Base-by-base conservation (phyloP, 1,140 invertebrate species). In the Latrodectus geometricus region DNA sequence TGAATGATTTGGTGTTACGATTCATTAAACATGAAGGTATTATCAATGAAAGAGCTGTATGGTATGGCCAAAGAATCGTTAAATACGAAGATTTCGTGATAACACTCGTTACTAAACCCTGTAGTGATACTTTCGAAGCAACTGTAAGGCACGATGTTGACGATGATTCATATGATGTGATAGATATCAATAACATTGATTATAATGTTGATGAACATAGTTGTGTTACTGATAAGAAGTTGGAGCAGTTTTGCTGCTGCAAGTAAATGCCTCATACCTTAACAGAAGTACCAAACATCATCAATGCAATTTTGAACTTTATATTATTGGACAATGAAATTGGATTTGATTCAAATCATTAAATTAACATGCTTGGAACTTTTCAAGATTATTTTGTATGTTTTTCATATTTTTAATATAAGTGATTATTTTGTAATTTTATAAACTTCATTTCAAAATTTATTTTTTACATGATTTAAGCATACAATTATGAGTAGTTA, bases 121-220 rank as follows among this genome's bases (percentile, higher is more conserved):
- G 95, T 7, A 90, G 93, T 21, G 95, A 93, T 0, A 90, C 95
- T 17, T 96, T 96, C 88, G 95, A 96, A 90, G 94, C 93, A 0
- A 95, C 95, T 0, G 91, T 96, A n/a, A 65, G 68, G 21, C 65
- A 69, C n/a, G 0, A 91, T 93, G 92, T 93, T 0, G 90, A 90
- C 8, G 92, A 92, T 11, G 93, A 94, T 48, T 91, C 89, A 54
- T 95, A 95, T 88, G 91, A 91, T 5, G 92, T 96, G 1, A 94
- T 94, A 90, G 92, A 94, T 50, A 94, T 96, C 48, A 96, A 95
- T 89, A 92, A 95, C 35, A 92, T 96, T 20, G 96, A 96, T 90
- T 90, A 94, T n/a, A 96, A 96, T 88, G 95, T 94, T 8, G 93
- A 93, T 77, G 95, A 96, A 90, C 95, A 95, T 91, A 92, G 92